A percentile compares a stretch with the other conserved stretches of the same genome.
These are phyloP conservation scores for Drosophila anomalipes DNA, from an alignment of 2,888 invertebrate species.

Conservation along the genomic window DNA sequence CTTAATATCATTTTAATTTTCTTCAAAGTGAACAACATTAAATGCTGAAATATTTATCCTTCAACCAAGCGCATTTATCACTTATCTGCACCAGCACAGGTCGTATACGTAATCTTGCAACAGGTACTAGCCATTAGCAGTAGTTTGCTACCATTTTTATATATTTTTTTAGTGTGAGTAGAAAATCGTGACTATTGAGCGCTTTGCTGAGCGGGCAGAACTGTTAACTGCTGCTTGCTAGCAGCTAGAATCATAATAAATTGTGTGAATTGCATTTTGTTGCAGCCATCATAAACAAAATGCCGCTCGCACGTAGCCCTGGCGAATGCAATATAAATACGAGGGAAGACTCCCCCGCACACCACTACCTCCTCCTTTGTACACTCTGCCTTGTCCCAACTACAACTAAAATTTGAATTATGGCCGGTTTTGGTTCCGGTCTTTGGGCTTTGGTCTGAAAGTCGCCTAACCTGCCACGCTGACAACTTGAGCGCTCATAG, in stretches of 20 bases:
- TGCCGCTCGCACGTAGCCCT: slow-evolving; percentile 55
- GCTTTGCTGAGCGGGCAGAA: slow-evolving; percentile 10
- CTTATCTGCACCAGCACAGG: neutral
- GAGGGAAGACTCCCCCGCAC: neutral
- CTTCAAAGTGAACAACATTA: neutral
- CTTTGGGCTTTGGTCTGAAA: slow-evolving; percentile 20
- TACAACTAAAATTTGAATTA: slow-evolving; percentile 74
- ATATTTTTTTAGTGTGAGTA: neutral
- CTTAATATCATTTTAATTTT: neutral
- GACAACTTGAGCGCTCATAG: slow-evolving; percentile 73
- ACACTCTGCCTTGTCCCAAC: neutral
- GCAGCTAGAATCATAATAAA: slow-evolving; percentile 45
- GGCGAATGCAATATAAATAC: slow-evolving; percentile 63
- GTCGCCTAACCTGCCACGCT: slow-evolving; percentile 41
- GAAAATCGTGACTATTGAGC: slow-evolving; percentile 4
- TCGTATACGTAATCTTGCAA: neutral
- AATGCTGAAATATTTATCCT: neutral
- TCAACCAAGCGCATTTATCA: neutral
- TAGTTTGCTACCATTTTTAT: neutral
- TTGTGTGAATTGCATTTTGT: slow-evolving; percentile 59
- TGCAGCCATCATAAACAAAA: slow-evolving; percentile 72
- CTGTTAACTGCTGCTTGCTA: slow-evolving; percentile 14
- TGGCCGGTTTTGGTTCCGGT: slow-evolving; percentile 46
- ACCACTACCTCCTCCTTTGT: neutral
- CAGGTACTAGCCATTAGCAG: slow-evolving; percentile 3